Evolutionary conservation across 2,113 vertebrate genomes (phyloP), one percentile per base, ranked within the genome.

Genomic region (Pteronura brasiliensis): DNA sequence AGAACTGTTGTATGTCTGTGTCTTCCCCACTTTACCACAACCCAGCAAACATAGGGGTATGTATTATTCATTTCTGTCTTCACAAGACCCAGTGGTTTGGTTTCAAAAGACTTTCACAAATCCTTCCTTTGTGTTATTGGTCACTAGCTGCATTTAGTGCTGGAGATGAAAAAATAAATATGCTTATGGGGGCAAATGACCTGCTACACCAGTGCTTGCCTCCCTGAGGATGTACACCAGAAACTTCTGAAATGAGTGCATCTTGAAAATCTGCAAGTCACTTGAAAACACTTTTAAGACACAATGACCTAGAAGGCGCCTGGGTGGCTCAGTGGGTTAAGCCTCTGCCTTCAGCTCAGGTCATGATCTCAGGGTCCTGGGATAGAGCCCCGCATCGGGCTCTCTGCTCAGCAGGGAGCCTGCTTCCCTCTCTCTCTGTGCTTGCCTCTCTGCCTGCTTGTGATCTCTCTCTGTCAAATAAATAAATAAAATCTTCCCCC

Each of bases 261-360:
- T 36, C 23, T 80, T 81, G 42, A 86, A 96, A 85, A 90, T 81
- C 49, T 88, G 29, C 13, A 82, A 55, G 39, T 57, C 71, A 39
- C 87, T 4, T 90, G 36, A 97, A 90, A 95, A 90, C 13, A 87
- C 36, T 44, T 83, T 79, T 42, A 88, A 81, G 96, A 79, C 74
- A 84, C 84, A 61, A 17, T 88, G 61, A 92, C 52, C 34, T 95
- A 42, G 17, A 93, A 13, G 52, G 17, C 17, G 17, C 52, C 52
- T 55, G 52, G 52, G 52, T 55, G 52, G 52, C 52, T 55, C 52
- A 55, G 52, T 55, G 52, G 52, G 52, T 55, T 55, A 55, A 17
- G 49, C 14, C 14, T 52, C 15, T 52, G 49, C 49, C 49, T 52
- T 55, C 52, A 55, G 17, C 17, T 55, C 52, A 18, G 52, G 52